Percentiles rank a stretch among this genome's conserved stretches.
These are phyloP conservation scores for Rhorus exstirpatorius DNA, from an alignment of 2,888 invertebrate genomes.

Conservation along the genomic window DNA sequence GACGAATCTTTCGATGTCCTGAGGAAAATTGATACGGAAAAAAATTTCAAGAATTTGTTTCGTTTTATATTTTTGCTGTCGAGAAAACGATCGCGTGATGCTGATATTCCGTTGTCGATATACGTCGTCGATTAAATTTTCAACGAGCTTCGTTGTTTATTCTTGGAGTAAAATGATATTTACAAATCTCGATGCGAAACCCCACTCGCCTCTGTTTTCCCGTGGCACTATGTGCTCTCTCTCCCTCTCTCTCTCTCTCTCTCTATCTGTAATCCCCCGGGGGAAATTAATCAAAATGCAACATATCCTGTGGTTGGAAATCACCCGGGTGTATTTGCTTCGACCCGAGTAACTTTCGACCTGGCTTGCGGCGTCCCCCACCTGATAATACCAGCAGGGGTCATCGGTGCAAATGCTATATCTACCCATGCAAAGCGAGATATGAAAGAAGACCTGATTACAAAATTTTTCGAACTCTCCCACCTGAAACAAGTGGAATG, in stretches of 20 bases:
- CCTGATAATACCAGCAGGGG: background rate
- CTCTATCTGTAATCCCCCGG: constrained; percentile 23
- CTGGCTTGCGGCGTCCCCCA: background rate
- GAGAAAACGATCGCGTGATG: background rate
- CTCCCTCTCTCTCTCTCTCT: background rate
- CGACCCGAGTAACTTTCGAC: constrained; percentile 34
- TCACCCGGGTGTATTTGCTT: constrained; percentile 37
- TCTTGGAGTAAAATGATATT: constrained; percentile 15
- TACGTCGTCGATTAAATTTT: constrained; percentile 17
- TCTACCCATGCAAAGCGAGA: background rate
- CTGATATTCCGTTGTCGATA: background rate
- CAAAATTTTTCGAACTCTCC: background rate
- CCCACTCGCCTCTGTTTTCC: too few species aligned
- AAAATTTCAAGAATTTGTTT: constrained; percentile 3
- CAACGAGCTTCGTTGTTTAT: constrained; percentile 18
- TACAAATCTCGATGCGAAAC: background rate
- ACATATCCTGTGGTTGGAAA: constrained; percentile 32
- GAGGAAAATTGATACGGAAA: background rate
- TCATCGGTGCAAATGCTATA: too few species aligned
- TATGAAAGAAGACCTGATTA: background rate
- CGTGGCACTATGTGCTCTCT: background rate
- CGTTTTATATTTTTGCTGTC: background rate
- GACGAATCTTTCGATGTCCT: background rate
- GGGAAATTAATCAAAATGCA: constrained; percentile 65
- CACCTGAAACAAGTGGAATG: too few species aligned